These are phyloP conservation scores for Dyspetes luteomarginatus DNA, from an alignment of 2,888 invertebrate species.

Conservation along the genomic window DNA sequence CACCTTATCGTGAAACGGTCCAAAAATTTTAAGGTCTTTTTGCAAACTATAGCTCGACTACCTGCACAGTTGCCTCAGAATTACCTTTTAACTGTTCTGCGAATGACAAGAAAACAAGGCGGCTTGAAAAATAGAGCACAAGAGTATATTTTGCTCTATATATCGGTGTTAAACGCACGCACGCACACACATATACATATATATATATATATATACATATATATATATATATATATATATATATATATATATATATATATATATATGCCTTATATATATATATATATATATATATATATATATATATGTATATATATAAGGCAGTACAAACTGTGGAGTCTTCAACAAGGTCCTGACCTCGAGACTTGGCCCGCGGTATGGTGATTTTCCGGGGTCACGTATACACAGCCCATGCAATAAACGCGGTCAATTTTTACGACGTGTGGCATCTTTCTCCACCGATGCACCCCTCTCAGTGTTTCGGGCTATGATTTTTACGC, in stretches of 20 bases:
- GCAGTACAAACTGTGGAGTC: background rate
- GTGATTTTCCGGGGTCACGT: conserved; percentile 53
- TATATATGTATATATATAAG: background rate
- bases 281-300: background rate
- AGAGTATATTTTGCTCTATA: conserved; percentile 34
- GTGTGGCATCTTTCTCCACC: conserved; percentile 2
- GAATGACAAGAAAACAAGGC: conserved; percentile 47
- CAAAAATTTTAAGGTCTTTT: conserved; percentile 45
- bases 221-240: background rate
- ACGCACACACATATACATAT: background rate
- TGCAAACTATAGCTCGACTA: conserved; percentile 18
- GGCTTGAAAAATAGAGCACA: conserved; percentile 55
- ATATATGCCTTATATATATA: background rate
- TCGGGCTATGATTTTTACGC: conserved; percentile 57
- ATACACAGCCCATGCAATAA: conserved; percentile 47
- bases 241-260: background rate
- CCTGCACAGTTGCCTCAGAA: conserved; percentile 24
- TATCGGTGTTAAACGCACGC: no score
- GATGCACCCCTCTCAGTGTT: conserved; percentile 37
- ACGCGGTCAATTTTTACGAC: conserved; percentile 63
- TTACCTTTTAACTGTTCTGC: conserved; percentile 23
- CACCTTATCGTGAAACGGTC: conserved; percentile 41
- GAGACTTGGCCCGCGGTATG: conserved; percentile 47
- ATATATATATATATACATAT: background rate
- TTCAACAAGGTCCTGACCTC: conserved; percentile 60